Evolutionary conservation across 1,140 invertebrate species (phyloP).

Genomic region (Drosophila hydei): DNA sequence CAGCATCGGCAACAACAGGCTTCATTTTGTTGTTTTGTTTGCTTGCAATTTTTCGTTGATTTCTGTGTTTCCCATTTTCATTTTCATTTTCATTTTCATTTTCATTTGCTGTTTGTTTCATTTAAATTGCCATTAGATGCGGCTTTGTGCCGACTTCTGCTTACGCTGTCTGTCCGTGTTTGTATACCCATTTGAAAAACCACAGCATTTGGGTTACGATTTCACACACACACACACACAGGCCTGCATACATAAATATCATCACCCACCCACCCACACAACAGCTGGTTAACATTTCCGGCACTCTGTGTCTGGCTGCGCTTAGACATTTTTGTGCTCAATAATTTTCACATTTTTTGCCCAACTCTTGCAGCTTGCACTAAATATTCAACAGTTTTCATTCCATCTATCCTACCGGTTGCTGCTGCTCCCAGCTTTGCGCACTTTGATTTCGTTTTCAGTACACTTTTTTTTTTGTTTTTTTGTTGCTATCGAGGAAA

Average conservation of each 20-base stretch:
- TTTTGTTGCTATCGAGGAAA: slow-evolving; percentile 39
- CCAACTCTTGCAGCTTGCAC: slow-evolving; percentile 40
- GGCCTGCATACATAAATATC: slow-evolving; percentile 21
- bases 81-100: slow-evolving; percentile 46
- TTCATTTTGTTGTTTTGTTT: slow-evolving; percentile 36
- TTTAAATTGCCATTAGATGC: slow-evolving; percentile 77
- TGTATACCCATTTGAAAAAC: slow-evolving; percentile 28
- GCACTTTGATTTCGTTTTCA: slow-evolving; percentile 48
- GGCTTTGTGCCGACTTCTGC: slow-evolving; percentile 42
- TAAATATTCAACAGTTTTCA: slow-evolving; percentile 74
- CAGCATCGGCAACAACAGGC: slow-evolving; percentile 8
- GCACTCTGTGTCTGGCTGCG: slow-evolving; percentile 1
- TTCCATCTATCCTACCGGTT: slow-evolving; percentile 27
- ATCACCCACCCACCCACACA: slow-evolving; percentile 17
- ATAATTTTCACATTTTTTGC: slow-evolving; percentile 32
- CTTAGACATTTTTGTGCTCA: slow-evolving; percentile 52
- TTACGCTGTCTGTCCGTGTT: background rate
- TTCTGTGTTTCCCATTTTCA: slow-evolving; percentile 26
- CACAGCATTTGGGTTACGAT: slow-evolving; percentile 66
- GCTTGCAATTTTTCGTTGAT: slow-evolving; percentile 26
- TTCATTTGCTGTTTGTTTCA: slow-evolving; percentile 47
- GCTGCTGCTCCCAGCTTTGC: slow-evolving; percentile 44
- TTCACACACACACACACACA: slow-evolving; percentile 18
- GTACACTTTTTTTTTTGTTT: slow-evolving; percentile 9
- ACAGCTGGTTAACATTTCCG: slow-evolving; percentile 21